Conservation (phyloP, 1,140 invertebrate genomes). For the Cherax destructor region DNA sequence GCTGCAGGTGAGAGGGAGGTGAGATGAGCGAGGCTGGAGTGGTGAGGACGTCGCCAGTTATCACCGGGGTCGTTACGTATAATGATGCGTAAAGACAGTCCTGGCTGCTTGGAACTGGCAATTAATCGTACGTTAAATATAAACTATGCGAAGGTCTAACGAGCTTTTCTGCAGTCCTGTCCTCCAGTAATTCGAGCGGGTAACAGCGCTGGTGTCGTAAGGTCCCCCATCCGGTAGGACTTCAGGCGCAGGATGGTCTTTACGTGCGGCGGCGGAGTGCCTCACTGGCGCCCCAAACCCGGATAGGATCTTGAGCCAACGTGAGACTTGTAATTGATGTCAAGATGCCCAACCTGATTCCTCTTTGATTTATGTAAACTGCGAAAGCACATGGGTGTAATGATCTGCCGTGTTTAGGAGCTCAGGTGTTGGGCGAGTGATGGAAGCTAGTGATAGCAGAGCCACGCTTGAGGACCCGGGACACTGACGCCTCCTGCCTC, state of each 20-base stretch:
- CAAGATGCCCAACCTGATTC: slow-evolving; percentile 67
- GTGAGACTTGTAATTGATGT: slow-evolving; percentile 67
- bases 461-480: neutral
- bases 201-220: slow-evolving; percentile 33
- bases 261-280: slow-evolving; percentile 4
- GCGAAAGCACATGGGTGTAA: slow-evolving; percentile 70
- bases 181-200: slow-evolving; percentile 21
- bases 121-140: slow-evolving; percentile 69
- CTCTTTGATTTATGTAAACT: slow-evolving; percentile 69
- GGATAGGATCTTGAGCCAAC: slow-evolving; percentile 68
- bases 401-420: slow-evolving; percentile 62
- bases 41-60: slow-evolving; percentile 50
- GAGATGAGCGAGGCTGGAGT: neutral
- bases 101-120: slow-evolving; percentile 48
- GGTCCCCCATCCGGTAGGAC: slow-evolving; percentile 2
- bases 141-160: slow-evolving; percentile 58
- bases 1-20: neutral
- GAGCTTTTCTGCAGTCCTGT: slow-evolving; percentile 47
- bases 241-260: slow-evolving; percentile 12
- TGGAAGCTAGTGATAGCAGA: slow-evolving; percentile 49
- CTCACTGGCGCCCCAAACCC: slow-evolving; percentile 19
- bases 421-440: slow-evolving; percentile 65
- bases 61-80: slow-evolving; percentile 63
- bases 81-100: slow-evolving; percentile 67
- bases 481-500: neutral